Evolutionary conservation across 2,797 vertebrate genomes (phyloP), one percentile per base, ranked within the genome.

Genomic region (Cygnus olor): DNA sequence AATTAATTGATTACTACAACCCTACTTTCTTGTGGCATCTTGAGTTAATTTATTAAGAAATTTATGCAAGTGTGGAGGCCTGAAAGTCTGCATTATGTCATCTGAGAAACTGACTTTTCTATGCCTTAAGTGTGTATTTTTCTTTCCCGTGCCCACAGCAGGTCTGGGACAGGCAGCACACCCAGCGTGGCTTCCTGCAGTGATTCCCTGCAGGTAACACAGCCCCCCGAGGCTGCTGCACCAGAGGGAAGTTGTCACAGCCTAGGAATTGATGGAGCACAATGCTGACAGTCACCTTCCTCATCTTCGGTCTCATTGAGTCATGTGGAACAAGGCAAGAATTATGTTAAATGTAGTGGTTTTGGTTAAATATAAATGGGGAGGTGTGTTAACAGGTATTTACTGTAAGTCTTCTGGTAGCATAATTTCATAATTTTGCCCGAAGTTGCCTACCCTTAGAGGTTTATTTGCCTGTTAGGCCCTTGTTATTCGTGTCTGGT

Each of bases 61-160:
- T 6, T 57, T 0, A 0, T 45, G 17, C 32, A 51, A 22, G 17
- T 32, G 22, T 0, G 2, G 20, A 40, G 14, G 4, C 36, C 2
- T 40, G 38, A 25, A 66, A 66, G 7, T 19, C 9, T 56, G 0
- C 4, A 5, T 32, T 66, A 40, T 68, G 18, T 18, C 15, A 1
- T 12, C 25, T n/a, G n/a, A 30, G 40, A 81, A 91, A 71, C 3
- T 0, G 32, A 44, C 32, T 7, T 14, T 68, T 74, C 36, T 63
- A 2, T 2, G 1, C 34, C 20, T 18, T 14, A 16, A 38, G 6
- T 4, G 7, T 7, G 40, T 58, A 30, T 77, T 76, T 56, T 19
- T 84, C 14, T 70, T 85, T 85, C 2, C 28, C 25, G 45, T 36
- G 68, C 65, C 16, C 32, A 34, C 7, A 49, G 20, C 0, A 3